Base-by-base conservation (phyloP, 2,113 vertebrate genomes). In the Nothocercus nigrocapillus region DNA sequence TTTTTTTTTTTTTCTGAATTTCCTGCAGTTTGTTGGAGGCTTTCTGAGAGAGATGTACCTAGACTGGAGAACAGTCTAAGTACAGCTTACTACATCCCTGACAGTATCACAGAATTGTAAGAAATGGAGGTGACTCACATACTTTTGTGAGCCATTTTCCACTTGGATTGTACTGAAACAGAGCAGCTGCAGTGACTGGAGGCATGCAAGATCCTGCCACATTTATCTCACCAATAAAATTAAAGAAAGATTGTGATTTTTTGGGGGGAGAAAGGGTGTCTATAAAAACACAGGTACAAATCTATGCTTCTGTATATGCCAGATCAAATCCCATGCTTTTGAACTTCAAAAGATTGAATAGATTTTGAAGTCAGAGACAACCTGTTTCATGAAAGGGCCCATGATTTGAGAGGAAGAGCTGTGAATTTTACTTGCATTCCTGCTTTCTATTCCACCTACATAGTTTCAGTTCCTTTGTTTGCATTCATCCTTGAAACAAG, bases 1-100 rank as follows among this genome's bases (percentile, higher is more conserved):
- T 88, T 36, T 42, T n/a, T 38, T 84, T 96, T 91, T 88, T 36
- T 42, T 83, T 96, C 58, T 62, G 36, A 90, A 84, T 84, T 82
- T 92, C 27, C 34, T 88, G n/a, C 47, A 62, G 69, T 84, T 72
- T 88, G 1, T 66, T 82, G 24, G 13, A 90, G 12, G 9, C 25
- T 79, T 59, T 84, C 62, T 75, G 47, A 3, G 62, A 93, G 44
- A 92, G 27, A 54, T 72, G 28, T 73, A 6, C 40, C 62, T 82
- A 90, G 22, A n/a, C 30, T 34, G 32, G 16, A 13, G 67, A 70
- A 16, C 38, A 85, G 17, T 47, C n/a, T 63, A 77, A n/a, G 38
- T 70, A 16, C 47, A 88, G 21, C 47, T 81, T 81, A 83, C 90
- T 90, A 66, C 66, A 54, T 88, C 85, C 47, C 73, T 89, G 42